Evolutionary conservation across 35 echinoderm and acorn worm genomes (phyloP), one percentile per base, ranked within the genome.

Genomic region (Holothuria glaberrima): DNA sequence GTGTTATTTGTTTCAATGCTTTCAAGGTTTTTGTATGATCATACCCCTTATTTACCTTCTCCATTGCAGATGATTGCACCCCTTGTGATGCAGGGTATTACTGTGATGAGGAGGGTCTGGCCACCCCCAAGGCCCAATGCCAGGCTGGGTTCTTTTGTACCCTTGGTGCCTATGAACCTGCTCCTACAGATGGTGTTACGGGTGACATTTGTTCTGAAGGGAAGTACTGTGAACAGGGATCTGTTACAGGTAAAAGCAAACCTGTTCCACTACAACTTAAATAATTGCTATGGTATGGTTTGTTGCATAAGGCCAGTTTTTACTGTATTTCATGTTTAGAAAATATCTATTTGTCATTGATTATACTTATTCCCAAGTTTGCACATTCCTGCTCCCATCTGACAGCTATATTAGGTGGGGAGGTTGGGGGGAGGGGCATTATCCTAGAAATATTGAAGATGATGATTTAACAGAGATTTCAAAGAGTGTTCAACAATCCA

Each of bases 91-190:
- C 91, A 24, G 96, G 96, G 18, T 94, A 88, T 69, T 98, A 98
- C 89, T 98, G 93, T 88, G 93, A 92, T 69, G 93, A 92, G 33
- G 83, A 72, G 16, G 96, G 96, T 22, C 68, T 98, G 21, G 68
- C 82, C 9, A 77, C 59, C 12, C 96, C 96, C 18, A 98, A 86
- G 27, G 93, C 82, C 9, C 38, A 82, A 30, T 98, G 95, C 58
- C 96, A 90, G 62, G 88, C 96, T 13, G 96, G 96, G 13, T 93
- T 70, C 86, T 98, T 88, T 90, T 98, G 96, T 71, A 90, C 93
- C 29, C 88, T 90, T 56, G 85, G 96, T 27, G 92, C 96, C 3
- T 60, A 90, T 25, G 45, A 94, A 41, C 93, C 96, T 2, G 91
- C 93, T 9, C 96, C 96, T 7, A 86, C 63, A 16, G 93, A 98